Percentiles rank a stretch among this genome's conserved stretches.
Evolutionary conservation across 2,888 invertebrate species (phyloP).

Genomic region (Ennomos quercinarius): DNA sequence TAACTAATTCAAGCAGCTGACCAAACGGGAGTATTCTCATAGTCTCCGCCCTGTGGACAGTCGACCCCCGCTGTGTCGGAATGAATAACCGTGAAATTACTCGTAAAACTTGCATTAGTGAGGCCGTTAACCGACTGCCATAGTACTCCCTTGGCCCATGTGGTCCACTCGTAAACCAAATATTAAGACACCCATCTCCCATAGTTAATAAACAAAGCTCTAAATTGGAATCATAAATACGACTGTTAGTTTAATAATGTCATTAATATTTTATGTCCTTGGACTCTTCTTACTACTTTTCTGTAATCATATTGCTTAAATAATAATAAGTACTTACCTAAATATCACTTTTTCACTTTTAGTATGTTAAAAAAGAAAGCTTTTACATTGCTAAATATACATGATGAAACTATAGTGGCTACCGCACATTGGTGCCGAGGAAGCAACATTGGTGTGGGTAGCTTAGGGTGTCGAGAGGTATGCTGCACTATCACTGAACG

Average conservation of each 20-base stretch:
- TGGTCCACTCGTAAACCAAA: conserved; percentile 72
- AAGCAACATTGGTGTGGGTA: too few relatives aligned
- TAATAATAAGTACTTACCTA: not conserved
- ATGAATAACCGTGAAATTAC: conserved; percentile 82
- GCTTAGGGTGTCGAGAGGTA: too few relatives aligned
- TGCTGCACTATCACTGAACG: too few relatives aligned
- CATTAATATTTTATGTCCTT: conserved; percentile 35
- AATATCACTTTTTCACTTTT: too few relatives aligned
- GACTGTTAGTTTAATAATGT: conserved; percentile 55
- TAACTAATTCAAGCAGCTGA: conserved; percentile 11
- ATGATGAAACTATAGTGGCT: too few relatives aligned
- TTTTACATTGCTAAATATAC: too few relatives aligned
- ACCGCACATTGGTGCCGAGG: too few relatives aligned
- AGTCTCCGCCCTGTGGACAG: conserved; percentile 8
- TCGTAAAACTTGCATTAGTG: conserved; percentile 81
- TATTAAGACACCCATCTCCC: conserved; percentile 59
- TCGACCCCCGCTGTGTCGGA: conserved; percentile 62
- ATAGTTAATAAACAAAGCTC: conserved; percentile 59
- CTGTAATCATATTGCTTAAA: not conserved
- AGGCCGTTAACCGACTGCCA: conserved; percentile 63
- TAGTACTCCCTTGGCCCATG: conserved; percentile 65
- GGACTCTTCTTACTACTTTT: conserved; percentile 10
- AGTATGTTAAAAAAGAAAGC: too few relatives aligned
- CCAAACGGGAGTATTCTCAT: conserved; percentile 4
- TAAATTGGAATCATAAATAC: conserved; percentile 72